These are phyloP conservation scores for Bagarius yarrelli DNA, from an alignment of 2,113 vertebrate species.

Conservation along the genomic window DNA sequence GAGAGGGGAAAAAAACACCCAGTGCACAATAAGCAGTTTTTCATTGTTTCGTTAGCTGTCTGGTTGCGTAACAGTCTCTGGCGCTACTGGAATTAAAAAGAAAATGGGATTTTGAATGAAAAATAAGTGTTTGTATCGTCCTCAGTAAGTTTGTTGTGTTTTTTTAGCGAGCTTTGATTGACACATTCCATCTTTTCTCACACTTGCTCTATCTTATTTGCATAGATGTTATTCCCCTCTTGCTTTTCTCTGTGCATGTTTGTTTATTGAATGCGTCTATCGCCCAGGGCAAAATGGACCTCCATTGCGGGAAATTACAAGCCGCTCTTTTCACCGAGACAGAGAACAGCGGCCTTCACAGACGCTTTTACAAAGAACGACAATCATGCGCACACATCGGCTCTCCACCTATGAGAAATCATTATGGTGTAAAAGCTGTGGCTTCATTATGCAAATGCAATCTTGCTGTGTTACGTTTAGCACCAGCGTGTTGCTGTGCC, in stretches of 20 bases:
- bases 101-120: constrained; percentile 2
- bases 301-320: constrained; percentile 55
- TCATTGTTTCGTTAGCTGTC: neutral
- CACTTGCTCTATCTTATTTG: constrained; percentile 56
- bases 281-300: constrained; percentile 60
- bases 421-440: constrained; percentile 69
- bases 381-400: constrained; percentile 31
- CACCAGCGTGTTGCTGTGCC: constrained; percentile 57
- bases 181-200: constrained; percentile 38
- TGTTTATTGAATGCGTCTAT: constrained; percentile 69
- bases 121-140: neutral
- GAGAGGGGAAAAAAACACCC: neutral
- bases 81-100: neutral
- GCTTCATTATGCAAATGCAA: constrained; percentile 77
- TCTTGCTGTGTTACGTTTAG: constrained; percentile 62
- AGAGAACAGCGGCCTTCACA: constrained; percentile 33
- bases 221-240: constrained; percentile 61
- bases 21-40: constrained; percentile 12
- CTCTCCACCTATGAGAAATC: constrained; percentile 67
- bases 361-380: constrained; percentile 24
- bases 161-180: constrained; percentile 26
- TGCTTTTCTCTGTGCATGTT: constrained; percentile 37
- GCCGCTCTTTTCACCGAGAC: constrained; percentile 27
- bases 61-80: constrained; percentile 4
- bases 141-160: constrained; percentile 4